Evolutionary conservation across 92 coral and sea anemone species (phyloP).

Genomic region (Porites lobata): DNA sequence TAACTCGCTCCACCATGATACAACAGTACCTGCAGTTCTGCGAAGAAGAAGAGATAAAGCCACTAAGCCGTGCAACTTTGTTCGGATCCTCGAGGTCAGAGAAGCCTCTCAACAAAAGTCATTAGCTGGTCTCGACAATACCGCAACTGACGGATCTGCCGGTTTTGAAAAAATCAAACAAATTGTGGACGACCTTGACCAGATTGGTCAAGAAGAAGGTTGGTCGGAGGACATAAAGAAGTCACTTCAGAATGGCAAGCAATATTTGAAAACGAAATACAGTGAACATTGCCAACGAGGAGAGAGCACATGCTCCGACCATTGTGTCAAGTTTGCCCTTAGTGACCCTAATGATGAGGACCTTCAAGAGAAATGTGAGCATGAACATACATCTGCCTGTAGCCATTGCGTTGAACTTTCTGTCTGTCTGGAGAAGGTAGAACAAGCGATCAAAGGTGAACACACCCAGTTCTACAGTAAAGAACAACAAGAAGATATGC

Average conservation of each 20-base stretch:
- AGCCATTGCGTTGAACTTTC: conserved; percentile 33
- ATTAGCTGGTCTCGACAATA: neutral
- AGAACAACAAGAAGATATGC: conserved; percentile 8
- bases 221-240: conserved; percentile 33
- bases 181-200: too few species aligned
- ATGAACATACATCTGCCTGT: conserved; percentile 26
- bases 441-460: conserved; percentile 18
- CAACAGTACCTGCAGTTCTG: conserved; percentile 65
- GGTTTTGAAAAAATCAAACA: conserved; percentile 36
- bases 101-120: too few species aligned
- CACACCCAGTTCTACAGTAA: neutral
- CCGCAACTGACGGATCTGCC: conserved; percentile 66
- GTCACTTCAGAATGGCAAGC: too few species aligned
- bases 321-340: too few species aligned
- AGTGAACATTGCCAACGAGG: too few species aligned
- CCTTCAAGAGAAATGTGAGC: too few species aligned
- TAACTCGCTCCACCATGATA: conserved; percentile 73
- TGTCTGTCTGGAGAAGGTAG: conserved; percentile 11
- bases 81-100: conserved; percentile 21
- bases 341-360: too few species aligned
- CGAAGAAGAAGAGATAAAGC: conserved; percentile 48
- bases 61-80: conserved; percentile 62
- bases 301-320: too few species aligned
- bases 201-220: conserved; percentile 22
- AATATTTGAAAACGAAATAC: too few species aligned